Evolutionary conservation across 2,888 invertebrate species (phyloP), one percentile per base, ranked within the genome.

Genomic region (Pediacus dermestoides): DNA sequence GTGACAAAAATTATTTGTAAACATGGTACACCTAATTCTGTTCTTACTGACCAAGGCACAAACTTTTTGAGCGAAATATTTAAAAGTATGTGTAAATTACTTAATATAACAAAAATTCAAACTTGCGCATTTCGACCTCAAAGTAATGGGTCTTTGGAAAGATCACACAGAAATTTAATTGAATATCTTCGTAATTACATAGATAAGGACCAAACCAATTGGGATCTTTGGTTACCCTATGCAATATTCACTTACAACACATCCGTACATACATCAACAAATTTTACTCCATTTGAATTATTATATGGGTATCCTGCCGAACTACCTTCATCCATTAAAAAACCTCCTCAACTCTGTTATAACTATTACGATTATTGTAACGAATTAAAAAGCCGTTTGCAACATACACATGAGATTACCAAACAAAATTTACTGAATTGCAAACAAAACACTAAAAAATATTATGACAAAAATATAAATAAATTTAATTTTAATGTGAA

Each of bases 121-220:
- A 61, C 58, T 1, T 48, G 54, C 0, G 39, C 57, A 3, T 60
- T 58, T 35, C 54, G 57, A 16, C 58, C 64, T 2, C 40, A 45
- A 14, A 41, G 44, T 31, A 64, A 64, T 31, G 62, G 60, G 2
- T 37, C 52, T 23, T 39, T 64, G 0, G 63, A 64, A 36, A 21
- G 62, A 23, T 42, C 50, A 16, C 62, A 63, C 23, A 33, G 58
- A 23, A 43, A 44, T 1, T 28, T 64, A 1, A 58, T n/a, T n/a
- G n/a, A n/a, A n/a, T n/a, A n/a, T n/a, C n/a, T n/a, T n/a, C n/a
- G n/a, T n/a, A n/a, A n/a, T n/a, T n/a, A n/a, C n/a, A n/a, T n/a
- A n/a, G n/a, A n/a, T n/a, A n/a, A n/a, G n/a, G n/a, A n/a, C n/a
- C n/a, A n/a, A n/a, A n/a, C n/a, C n/a, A n/a, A n/a, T n/a, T n/a